Conservation (phyloP, 2,888 invertebrate species). For the Polydesmus complanatus region DNA sequence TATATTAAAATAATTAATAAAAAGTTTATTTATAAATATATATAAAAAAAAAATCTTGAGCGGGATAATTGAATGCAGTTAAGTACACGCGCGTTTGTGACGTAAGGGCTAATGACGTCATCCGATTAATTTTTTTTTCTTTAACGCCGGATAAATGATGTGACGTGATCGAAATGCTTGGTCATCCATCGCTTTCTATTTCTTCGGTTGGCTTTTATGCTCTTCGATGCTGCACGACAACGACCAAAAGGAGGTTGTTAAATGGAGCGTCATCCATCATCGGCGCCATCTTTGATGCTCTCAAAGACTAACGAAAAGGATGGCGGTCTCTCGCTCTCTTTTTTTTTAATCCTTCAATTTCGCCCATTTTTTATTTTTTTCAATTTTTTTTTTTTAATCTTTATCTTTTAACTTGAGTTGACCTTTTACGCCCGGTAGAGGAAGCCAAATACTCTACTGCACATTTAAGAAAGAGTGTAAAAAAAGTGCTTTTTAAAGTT, state of each 20-base stretch:
- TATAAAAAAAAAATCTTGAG: not conserved
- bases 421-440: not conserved
- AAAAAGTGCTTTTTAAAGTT: too few relatives aligned
- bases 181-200: not conserved
- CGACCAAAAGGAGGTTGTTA: too few relatives aligned
- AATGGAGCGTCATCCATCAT: not conserved
- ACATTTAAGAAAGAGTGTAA: too few relatives aligned
- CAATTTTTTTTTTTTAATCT: not conserved
- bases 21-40: not conserved
- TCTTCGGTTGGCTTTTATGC: not conserved
- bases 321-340: too few relatives aligned
- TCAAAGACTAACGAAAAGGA: not conserved
- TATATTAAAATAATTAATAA: not conserved
- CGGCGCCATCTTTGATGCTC: not conserved
- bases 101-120: not conserved
- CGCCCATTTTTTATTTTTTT: not conserved
- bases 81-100: not conserved
- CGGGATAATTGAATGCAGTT: not conserved
- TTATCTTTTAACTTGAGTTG: not conserved
- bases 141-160: not conserved
- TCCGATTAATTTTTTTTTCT: not conserved
- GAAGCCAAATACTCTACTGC: too few relatives aligned
- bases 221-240: not conserved
- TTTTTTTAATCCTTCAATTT: not conserved
- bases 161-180: not conserved